phyloP scores from a whole-genome alignment of 1,140 invertebrate species.

The Bombus difficillimus region DNA sequence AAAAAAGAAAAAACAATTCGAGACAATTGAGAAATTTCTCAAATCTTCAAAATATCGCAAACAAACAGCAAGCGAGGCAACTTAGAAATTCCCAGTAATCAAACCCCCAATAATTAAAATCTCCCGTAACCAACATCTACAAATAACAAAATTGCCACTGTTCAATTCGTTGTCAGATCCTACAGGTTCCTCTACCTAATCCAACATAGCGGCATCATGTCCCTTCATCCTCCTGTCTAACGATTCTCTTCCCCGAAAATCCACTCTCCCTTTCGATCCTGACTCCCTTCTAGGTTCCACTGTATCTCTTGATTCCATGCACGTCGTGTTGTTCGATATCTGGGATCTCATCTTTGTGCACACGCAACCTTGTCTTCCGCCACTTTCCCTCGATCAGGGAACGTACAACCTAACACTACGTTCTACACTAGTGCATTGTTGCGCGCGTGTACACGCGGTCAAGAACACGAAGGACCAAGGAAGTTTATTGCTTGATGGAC shows the following conservation, averaged over 20 bases:
- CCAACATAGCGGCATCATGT: rapidly evolving
- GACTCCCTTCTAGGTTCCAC: not conserved
- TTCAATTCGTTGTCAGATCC: too few relatives aligned
- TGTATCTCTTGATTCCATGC: not conserved
- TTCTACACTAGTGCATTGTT: not conserved
- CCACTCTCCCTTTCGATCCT: not conserved
- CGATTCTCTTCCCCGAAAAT: not conserved
- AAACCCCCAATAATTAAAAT: too few relatives aligned
- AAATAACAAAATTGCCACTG: too few relatives aligned
- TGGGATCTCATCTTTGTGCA: conserved; percentile 21
- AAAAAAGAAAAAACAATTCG: too few relatives aligned
- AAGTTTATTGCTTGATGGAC: not conserved
- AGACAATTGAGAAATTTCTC: too few relatives aligned
- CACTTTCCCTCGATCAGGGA: conserved; percentile 30
- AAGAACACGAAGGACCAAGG: conserved; percentile 25
- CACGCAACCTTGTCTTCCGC: conserved; percentile 38
- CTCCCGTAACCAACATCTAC: too few relatives aligned
- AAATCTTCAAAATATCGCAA: too few relatives aligned
- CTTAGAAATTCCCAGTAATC: too few relatives aligned
- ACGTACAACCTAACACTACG: not conserved
- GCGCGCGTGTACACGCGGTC: conserved; percentile 14
- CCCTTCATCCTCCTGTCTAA: too few relatives aligned
- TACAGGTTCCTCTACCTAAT: too few relatives aligned
- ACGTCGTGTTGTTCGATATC: not conserved
- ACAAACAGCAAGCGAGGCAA: too few relatives aligned